These are phyloP conservation scores for Pterostichus madidus DNA, from an alignment of 2,888 invertebrate species.

Conservation along the genomic window DNA sequence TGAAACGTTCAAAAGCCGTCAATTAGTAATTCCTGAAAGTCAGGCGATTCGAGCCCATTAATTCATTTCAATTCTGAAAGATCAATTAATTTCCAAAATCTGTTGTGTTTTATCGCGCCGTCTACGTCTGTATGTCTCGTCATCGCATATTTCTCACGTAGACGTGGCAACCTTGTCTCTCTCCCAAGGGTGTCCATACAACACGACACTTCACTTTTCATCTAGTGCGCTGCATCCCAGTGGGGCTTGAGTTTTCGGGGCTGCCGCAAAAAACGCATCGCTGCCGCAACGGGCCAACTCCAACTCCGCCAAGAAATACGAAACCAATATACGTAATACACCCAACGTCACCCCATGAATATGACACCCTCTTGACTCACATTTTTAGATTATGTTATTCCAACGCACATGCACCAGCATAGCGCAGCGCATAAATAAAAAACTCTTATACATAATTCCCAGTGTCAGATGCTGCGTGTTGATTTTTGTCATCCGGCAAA, in stretches of 20 bases:
- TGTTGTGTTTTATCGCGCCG: conserved; percentile 42
- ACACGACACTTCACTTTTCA: conserved; percentile 77
- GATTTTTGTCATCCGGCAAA: conserved; percentile 43
- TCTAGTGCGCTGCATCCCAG: conserved; percentile 69
- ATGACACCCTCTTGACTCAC: conserved; percentile 54
- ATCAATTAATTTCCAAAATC: conserved; percentile 59
- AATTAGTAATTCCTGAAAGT: conserved; percentile 58
- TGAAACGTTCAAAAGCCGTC: conserved; percentile 35
- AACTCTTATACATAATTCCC: too few relatives aligned
- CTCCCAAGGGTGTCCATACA: conserved; percentile 72
- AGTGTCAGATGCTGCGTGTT: not conserved
- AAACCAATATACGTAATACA: conserved; percentile 60
- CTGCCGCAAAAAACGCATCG: conserved; percentile 69
- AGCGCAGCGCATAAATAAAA: conserved; percentile 16
- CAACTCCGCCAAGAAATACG: conserved; percentile 49
- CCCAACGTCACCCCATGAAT: conserved; percentile 47
- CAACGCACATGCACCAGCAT: conserved; percentile 17
- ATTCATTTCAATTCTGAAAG: conserved; percentile 57
- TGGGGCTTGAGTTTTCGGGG: conserved; percentile 68
- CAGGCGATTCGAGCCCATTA: conserved; percentile 36
- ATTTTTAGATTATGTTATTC: conserved; percentile 50
- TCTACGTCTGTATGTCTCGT: not conserved
- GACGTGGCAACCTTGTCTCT: not conserved
- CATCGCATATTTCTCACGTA: conserved; percentile 52
- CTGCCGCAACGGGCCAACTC: conserved; percentile 30